phyloP scores from a whole-genome alignment of 2,888 invertebrate species.

The Drosophila recens region DNA sequence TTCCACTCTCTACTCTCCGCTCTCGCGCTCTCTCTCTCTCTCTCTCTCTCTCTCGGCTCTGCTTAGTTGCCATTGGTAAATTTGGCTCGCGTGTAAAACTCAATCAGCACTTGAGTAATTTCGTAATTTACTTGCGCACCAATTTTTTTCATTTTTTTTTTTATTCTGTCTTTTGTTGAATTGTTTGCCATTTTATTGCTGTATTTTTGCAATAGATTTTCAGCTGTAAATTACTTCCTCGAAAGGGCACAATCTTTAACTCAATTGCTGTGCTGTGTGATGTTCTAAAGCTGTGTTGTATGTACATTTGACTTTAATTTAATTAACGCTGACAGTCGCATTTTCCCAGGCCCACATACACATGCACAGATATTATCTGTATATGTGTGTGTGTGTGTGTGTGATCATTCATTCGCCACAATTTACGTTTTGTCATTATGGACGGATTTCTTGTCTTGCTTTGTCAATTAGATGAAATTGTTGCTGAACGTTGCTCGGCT shows the following conservation, averaged over 20 bases:
- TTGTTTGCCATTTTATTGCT: slow-evolving; percentile 26
- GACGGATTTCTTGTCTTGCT: slow-evolving; percentile 46
- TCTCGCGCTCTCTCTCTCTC: background rate
- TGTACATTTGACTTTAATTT: slow-evolving; percentile 46
- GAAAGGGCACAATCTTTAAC: slow-evolving; percentile 37
- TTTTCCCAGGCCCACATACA: slow-evolving; percentile 44
- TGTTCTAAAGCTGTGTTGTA: slow-evolving; percentile 43
- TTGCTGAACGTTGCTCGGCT: background rate
- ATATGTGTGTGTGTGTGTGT: slow-evolving; percentile 19
- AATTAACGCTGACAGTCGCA: slow-evolving; percentile 61
- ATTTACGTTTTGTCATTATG: slow-evolving; percentile 51
- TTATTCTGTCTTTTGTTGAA: background rate
- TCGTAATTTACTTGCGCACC: slow-evolving; percentile 70
- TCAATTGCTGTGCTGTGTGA: slow-evolving; percentile 33
- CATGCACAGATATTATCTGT: background rate
- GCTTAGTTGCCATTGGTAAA: slow-evolving; percentile 32
- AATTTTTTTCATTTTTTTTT: slow-evolving; percentile 41
- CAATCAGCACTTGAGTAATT: slow-evolving; percentile 70
- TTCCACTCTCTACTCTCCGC: background rate
- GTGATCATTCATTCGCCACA: slow-evolving; percentile 41
- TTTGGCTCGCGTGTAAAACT: slow-evolving; percentile 57
- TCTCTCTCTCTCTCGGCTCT: slow-evolving; percentile 1
- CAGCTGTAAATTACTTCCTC: slow-evolving; percentile 41
- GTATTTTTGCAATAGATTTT: slow-evolving; percentile 48
- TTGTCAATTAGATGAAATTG: slow-evolving; percentile 55